Evolutionary conservation across 1,140 invertebrate species (phyloP).

Genomic region (Latrodectus geometricus): DNA sequence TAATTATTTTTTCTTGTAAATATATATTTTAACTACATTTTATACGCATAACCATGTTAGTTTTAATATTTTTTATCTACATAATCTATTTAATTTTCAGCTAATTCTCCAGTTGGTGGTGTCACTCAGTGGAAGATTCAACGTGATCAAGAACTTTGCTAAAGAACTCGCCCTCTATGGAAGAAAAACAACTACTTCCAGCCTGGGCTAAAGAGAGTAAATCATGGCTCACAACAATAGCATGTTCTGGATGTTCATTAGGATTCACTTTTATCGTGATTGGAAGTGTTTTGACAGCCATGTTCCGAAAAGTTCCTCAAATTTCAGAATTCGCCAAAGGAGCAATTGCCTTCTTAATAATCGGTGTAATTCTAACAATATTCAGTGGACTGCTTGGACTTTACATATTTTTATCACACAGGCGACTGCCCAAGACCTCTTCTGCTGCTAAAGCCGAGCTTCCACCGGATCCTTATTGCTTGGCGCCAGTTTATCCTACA

Average conservation of each 20-base stretch:
- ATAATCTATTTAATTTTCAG: no score
- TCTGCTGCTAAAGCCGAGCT: constrained; percentile 36
- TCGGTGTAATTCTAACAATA: not conserved
- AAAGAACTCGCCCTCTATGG: no score
- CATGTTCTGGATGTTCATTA: not conserved
- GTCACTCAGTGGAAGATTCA: no score
- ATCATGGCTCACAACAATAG: not conserved
- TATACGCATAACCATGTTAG: no score
- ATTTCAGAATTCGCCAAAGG: not conserved
- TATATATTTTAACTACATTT: no score
- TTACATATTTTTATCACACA: not conserved
- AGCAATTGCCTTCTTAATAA: not conserved
- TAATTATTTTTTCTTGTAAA: no score
- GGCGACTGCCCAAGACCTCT: constrained; percentile 16
- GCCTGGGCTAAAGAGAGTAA: constrained; percentile 13
- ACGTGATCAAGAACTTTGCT: no score
- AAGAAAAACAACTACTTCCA: constrained; percentile 5
- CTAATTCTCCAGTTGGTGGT: no score
- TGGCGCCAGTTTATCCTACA: constrained; percentile 16
- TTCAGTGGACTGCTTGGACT: not conserved
- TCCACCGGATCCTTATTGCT: constrained; percentile 1
- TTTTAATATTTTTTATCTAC: no score
- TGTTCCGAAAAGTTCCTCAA: not conserved
- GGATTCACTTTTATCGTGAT: constrained; percentile 9
- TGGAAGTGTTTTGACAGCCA: constrained; percentile 3